phyloP scores from a whole-genome alignment of 2,797 vertebrate genomes.

The Pipistrellus pipistrellus region DNA sequence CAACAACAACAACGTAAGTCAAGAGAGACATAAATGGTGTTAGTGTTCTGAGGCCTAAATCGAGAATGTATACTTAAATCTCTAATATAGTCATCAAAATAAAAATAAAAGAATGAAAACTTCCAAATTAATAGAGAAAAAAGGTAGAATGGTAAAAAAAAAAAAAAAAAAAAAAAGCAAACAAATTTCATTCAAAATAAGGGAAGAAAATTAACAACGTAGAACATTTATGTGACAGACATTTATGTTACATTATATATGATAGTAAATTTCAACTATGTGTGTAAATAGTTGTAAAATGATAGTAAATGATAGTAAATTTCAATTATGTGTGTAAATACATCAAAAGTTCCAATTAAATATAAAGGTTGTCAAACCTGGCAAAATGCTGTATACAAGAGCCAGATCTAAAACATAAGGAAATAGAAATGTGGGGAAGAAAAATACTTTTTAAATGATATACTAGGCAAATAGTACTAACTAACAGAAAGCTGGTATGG shows the following conservation, averaged over 20 bases:
- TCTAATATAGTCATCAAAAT: conserved; percentile 1
- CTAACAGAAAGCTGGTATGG: background rate
- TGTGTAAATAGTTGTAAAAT: background rate
- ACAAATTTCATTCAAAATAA: background rate
- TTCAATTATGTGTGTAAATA: background rate
- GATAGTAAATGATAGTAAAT: no score
- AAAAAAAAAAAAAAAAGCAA: background rate
- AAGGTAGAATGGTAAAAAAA: background rate
- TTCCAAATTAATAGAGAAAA: background rate
- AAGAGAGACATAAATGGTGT: background rate
- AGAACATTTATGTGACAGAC: background rate
- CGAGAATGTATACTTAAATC: background rate
- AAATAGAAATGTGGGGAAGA: background rate
- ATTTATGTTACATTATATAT: background rate
- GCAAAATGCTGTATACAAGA: background rate
- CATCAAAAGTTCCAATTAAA: conserved; percentile 32
- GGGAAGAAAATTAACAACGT: background rate
- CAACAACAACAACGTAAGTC: background rate
- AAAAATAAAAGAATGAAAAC: conserved; percentile 11
- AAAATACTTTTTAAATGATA: background rate
- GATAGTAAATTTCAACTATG: background rate
- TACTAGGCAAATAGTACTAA: background rate
- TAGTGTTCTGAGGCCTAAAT: background rate
- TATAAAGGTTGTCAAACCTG: background rate
- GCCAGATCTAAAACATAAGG: background rate